Conservation (phyloP, 2,888 invertebrate species). For the Aphrophora alni region DNA sequence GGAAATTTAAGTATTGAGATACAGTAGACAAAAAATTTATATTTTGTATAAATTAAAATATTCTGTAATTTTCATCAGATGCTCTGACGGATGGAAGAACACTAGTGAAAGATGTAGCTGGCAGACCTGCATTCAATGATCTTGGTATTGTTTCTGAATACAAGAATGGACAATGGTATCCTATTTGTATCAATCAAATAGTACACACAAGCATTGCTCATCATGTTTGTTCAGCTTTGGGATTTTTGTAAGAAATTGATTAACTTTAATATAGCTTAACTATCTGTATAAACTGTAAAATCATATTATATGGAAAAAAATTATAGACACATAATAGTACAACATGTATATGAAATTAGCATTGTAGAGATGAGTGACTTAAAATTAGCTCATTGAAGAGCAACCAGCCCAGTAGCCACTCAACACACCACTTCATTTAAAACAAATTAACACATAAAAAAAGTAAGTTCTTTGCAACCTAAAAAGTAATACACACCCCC, state of each 20-base stretch:
- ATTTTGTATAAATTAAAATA: too few relatives aligned
- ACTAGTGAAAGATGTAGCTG: conserved; percentile 62
- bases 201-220: conserved; percentile 60
- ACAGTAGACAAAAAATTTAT: too few relatives aligned
- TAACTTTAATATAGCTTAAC: conserved; percentile 12
- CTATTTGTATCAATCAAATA: conserved; percentile 62
- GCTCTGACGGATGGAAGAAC: conserved; percentile 70
- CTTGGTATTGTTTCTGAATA: conserved; percentile 71
- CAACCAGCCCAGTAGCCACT: too few relatives aligned
- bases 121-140: conserved; percentile 56
- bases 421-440: too few relatives aligned
- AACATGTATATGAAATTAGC: background rate
- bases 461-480: too few relatives aligned
- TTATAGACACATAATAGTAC: too few relatives aligned
- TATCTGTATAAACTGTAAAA: too few relatives aligned
- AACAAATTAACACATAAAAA: too few relatives aligned
- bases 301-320: background rate
- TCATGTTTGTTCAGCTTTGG: conserved; percentile 70
- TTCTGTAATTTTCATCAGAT: conserved; percentile 63
- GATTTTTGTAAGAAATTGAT: conserved; percentile 63
- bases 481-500: too few relatives aligned
- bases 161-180: conserved; percentile 68
- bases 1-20: too few relatives aligned
- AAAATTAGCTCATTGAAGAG: too few relatives aligned
- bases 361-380: too few relatives aligned